Evolutionary conservation across 2,113 vertebrate genomes (phyloP).

Genomic region (Tupaia tana): DNA sequence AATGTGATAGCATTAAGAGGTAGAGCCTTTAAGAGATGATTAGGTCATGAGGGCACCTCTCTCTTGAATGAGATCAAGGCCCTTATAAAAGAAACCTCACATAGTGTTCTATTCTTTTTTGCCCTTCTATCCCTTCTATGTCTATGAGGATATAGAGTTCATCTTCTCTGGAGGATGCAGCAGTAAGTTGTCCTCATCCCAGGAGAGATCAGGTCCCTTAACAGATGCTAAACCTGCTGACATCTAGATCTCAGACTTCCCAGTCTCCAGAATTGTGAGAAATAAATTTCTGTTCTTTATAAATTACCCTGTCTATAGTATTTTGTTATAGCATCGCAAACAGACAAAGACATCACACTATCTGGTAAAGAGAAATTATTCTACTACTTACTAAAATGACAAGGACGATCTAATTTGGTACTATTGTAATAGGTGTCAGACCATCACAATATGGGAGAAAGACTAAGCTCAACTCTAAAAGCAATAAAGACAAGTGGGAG

Average conservation of each 20-base stretch:
- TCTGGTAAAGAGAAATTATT: background rate
- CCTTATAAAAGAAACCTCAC: background rate
- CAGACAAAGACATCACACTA: background rate
- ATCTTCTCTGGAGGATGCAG: background rate
- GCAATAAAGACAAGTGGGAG: background rate
- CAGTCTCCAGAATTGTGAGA: background rate
- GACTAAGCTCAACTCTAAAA: background rate
- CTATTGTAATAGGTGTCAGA: background rate
- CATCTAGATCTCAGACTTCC: too few species aligned
- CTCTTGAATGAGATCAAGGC: background rate
- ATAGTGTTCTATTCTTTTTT: background rate
- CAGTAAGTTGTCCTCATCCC: background rate
- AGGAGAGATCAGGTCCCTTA: background rate
- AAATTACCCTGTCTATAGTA: background rate
- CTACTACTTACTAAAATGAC: background rate
- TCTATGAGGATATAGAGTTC: background rate
- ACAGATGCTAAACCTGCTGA: background rate
- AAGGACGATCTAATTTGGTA: background rate
- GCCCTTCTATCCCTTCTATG: background rate
- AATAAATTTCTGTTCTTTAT: background rate
- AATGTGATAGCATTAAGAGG: background rate
- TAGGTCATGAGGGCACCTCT: background rate
- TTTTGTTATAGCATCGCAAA: background rate
- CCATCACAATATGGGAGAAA: background rate
- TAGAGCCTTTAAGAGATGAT: background rate